Percentiles rank a stretch among this genome's conserved stretches.
Evolutionary conservation across 1,140 invertebrate genomes (phyloP).

Genomic region (Artemia franciscana): DNA sequence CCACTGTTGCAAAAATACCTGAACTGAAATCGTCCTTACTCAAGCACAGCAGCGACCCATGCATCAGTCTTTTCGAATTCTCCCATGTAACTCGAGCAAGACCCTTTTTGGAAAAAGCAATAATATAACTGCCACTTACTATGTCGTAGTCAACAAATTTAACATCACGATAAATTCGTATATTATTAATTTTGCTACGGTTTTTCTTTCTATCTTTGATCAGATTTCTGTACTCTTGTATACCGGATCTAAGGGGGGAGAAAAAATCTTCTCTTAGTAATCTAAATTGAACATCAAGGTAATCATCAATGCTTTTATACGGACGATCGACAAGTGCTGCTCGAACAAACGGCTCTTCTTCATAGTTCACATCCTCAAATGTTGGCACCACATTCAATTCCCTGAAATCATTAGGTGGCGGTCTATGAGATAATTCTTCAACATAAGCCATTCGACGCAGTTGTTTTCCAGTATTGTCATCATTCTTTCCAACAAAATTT

Average conservation of each 20-base stretch:
- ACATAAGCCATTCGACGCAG: not conserved
- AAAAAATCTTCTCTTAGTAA: conserved; percentile 37
- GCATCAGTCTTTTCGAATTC: conserved; percentile 33
- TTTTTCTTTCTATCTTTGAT: not conserved
- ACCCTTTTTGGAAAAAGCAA: conserved; percentile 3
- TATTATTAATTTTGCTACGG: conserved; percentile 3
- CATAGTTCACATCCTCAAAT: conserved; percentile 2
- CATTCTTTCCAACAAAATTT: not conserved
- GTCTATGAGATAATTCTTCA: not conserved
- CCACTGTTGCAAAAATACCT: conserved; percentile 37
- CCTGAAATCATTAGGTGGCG: conserved; percentile 8
- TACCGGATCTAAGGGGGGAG: conserved; percentile 28
- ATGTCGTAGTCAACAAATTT: conserved; percentile 1
- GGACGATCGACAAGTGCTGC: conserved; percentile 21
- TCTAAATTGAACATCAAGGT: conserved; percentile 30
- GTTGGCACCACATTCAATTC: conserved; percentile 4
- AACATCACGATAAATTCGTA: conserved; percentile 8
- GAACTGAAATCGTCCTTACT: conserved; percentile 37
- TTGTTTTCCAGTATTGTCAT: not conserved
- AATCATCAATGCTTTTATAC: conserved; percentile 24
- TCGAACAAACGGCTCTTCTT: conserved; percentile 17
- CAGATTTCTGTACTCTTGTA: conserved; percentile 17
- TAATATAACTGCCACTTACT: not conserved
- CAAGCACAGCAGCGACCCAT: conserved; percentile 44
- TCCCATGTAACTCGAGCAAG: conserved; percentile 16